These are phyloP conservation scores for Folsomia manolachei DNA, from an alignment of 2,888 invertebrate genomes.

Conservation along the genomic window DNA sequence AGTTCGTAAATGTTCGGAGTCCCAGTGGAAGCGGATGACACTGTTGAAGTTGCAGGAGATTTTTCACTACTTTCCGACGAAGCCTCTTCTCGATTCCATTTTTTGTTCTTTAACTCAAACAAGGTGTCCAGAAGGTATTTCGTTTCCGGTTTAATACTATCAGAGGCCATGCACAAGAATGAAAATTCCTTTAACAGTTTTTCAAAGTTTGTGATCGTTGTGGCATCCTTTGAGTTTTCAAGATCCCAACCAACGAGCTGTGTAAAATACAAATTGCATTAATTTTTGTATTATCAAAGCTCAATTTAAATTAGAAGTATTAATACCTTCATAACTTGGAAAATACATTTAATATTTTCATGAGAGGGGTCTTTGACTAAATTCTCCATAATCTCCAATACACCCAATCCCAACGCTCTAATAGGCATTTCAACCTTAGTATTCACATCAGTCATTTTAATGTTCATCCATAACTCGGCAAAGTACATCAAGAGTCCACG, in stretches of 20 bases:
- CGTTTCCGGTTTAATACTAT: slow-evolving; percentile 19
- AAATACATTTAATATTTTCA: slow-evolving; percentile 37
- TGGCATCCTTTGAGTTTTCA: slow-evolving; percentile 30
- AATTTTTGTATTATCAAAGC: neutral
- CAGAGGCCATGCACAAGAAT: slow-evolving; percentile 18
- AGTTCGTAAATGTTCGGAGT: slow-evolving; percentile 31
- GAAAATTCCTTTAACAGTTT: slow-evolving; percentile 36
- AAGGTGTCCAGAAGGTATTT: slow-evolving; percentile 32
- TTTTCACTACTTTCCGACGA: slow-evolving; percentile 12
- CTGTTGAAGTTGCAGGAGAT: slow-evolving; percentile 2
- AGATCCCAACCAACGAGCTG: slow-evolving; percentile 47
- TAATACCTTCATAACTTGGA: slow-evolving; percentile 40
- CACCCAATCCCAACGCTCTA: slow-evolving; percentile 38
- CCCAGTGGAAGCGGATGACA: neutral
- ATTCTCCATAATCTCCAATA: slow-evolving; percentile 41
- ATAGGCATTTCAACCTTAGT: slow-evolving; percentile 23
- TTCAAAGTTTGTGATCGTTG: slow-evolving; percentile 29
- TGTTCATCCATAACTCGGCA: slow-evolving; percentile 45
- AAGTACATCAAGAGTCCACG: slow-evolving; percentile 40
- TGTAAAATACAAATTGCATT: too few species aligned
- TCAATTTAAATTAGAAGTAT: neutral
- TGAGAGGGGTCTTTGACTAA: slow-evolving; percentile 31
- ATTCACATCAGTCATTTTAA: slow-evolving; percentile 22
- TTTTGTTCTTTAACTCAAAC: slow-evolving; percentile 34
- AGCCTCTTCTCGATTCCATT: slow-evolving; percentile 41